phyloP scores from a whole-genome alignment of 2,797 vertebrate species.

The Catostomus latipinnis region DNA sequence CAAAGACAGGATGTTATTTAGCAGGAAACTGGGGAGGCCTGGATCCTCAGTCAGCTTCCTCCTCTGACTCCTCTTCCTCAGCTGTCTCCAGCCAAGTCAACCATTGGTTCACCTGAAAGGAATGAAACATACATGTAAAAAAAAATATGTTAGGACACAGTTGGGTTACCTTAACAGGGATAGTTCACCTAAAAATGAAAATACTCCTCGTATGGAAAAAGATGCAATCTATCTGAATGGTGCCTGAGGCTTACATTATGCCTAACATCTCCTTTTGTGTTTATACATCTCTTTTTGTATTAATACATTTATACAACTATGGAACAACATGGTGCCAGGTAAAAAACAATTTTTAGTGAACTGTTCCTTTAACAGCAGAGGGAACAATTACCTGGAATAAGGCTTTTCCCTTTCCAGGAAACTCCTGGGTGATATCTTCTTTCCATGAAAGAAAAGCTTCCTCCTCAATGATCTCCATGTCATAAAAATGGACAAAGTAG shows the following conservation, averaged over 20 bases:
- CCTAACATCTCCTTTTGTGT: too few relatives aligned
- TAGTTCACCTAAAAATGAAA: too few relatives aligned
- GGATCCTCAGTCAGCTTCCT: slow-evolving; percentile 93
- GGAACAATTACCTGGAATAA: slow-evolving; percentile 91
- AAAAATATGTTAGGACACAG: background rate
- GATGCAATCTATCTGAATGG: too few relatives aligned
- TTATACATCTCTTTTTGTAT: too few relatives aligned
- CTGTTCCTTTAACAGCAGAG: background rate
- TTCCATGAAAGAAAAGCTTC: slow-evolving; percentile 99
- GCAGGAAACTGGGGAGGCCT: slow-evolving; percentile 73
- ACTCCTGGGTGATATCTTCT: slow-evolving; percentile 99
- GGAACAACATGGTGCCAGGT: too few relatives aligned
- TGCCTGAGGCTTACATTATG: too few relatives aligned
- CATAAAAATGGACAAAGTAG: slow-evolving; percentile 98
- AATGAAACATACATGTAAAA: background rate
- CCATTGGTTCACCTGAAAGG: slow-evolving; percentile 94
- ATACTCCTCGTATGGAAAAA: too few relatives aligned
- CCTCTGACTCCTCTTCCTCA: slow-evolving; percentile 98
- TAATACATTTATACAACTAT: too few relatives aligned
- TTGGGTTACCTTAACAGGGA: too few relatives aligned
- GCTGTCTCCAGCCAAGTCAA: slow-evolving; percentile 99
- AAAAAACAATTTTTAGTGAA: too few relatives aligned
- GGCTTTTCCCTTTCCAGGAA: slow-evolving; percentile 99
- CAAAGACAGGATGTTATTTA: slow-evolving; percentile 16
- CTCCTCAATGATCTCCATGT: slow-evolving; percentile 99